Percentiles rank a stretch among this genome's conserved stretches.
Evolutionary conservation across 2,888 invertebrate genomes (phyloP).

Genomic region (Zhengitettix transpicula): DNA sequence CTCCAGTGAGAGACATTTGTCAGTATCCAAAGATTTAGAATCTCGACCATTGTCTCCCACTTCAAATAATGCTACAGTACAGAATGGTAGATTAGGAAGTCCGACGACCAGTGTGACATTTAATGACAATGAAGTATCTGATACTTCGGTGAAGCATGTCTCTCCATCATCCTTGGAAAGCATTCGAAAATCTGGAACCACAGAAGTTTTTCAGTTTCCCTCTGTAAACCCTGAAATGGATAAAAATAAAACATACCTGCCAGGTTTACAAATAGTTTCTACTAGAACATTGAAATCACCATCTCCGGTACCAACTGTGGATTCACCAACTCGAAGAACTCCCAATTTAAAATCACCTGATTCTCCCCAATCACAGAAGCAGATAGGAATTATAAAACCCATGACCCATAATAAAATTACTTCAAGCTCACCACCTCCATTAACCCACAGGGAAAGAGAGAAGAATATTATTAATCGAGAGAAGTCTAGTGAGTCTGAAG

Average conservation of each 20-base stretch:
- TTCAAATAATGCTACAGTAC: background rate
- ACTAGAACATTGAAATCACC: background rate
- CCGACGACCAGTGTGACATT: background rate
- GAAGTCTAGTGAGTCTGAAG: conserved; percentile 37
- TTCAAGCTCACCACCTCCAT: background rate
- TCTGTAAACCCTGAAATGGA: conserved; percentile 17
- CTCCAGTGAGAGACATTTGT: background rate
- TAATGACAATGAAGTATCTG: background rate
- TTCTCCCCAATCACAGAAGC: conserved; percentile 21
- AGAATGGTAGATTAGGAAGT: background rate
- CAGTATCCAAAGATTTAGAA: background rate
- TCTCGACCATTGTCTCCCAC: background rate
- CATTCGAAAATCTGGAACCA: conserved; percentile 49
- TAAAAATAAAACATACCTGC: conserved; percentile 15
- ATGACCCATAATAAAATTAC: conserved; percentile 18
- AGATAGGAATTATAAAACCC: conserved; percentile 34
- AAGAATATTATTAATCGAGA: conserved; percentile 51
- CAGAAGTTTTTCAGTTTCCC: conserved; percentile 40
- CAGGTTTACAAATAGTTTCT: conserved; percentile 12
- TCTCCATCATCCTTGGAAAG: conserved; percentile 45
- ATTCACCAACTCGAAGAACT: conserved; percentile 4
- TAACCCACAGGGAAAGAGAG: conserved; percentile 43
- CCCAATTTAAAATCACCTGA: conserved; percentile 1
- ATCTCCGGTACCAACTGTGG: background rate
- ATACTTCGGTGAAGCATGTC: conserved; percentile 23